These are phyloP conservation scores for Eciton burchellii DNA, from an alignment of 1,140 invertebrate genomes.

Conservation along the genomic window DNA sequence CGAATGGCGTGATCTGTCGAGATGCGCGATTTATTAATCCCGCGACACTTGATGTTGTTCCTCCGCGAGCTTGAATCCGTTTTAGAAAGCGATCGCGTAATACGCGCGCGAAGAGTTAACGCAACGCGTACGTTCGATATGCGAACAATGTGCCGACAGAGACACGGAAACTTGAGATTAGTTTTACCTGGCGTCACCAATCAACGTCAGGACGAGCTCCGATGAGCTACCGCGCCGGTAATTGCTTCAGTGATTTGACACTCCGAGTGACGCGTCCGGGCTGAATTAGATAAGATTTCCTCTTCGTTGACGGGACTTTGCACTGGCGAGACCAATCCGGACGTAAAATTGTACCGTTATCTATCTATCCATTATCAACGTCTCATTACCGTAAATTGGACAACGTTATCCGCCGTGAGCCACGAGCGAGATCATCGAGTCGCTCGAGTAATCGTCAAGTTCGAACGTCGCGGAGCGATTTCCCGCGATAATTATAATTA, in stretches of 20 bases:
- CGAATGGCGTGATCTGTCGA: background rate
- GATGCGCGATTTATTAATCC: slow-evolving; percentile 7
- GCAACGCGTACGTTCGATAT: background rate
- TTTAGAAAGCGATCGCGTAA: background rate
- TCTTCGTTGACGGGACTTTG: slow-evolving; percentile 1
- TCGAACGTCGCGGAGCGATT: background rate
- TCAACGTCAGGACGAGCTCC: slow-evolving; percentile 10
- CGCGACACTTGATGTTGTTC: background rate
- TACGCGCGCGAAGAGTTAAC: background rate
- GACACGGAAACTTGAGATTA: slow-evolving; percentile 18
- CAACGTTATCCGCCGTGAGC: background rate
- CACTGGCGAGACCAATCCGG: background rate
- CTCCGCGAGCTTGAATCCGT: background rate
- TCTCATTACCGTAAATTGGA: background rate
- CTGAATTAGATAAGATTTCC: slow-evolving; percentile 19
- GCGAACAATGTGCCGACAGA: background rate
- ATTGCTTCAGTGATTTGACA: slow-evolving; percentile 30
- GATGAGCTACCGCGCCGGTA: slow-evolving; percentile 1
- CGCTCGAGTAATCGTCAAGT: no score
- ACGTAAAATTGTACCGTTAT: slow-evolving; percentile 15
- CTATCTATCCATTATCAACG: no score
- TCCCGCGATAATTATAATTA: background rate
- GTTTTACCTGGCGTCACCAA: background rate
- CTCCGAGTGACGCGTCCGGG: background rate
- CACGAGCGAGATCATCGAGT: background rate